These are phyloP conservation scores for Apamea epomidion DNA, from an alignment of 2,888 invertebrate species.

Conservation along the genomic window DNA sequence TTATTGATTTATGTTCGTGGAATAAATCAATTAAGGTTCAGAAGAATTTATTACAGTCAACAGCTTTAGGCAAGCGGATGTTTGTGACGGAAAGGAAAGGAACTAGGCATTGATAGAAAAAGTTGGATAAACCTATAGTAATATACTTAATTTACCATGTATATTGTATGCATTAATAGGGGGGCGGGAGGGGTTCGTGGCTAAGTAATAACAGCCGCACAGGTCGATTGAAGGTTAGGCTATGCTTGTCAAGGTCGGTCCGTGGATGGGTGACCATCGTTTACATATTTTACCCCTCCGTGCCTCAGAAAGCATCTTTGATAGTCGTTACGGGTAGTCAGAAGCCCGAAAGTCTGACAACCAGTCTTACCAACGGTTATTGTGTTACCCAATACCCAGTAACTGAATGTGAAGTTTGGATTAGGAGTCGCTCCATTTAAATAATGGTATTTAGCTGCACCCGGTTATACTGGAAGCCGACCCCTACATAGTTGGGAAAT, in stretches of 20 bases:
- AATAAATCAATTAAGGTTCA: conserved; percentile 37
- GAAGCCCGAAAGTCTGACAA: not conserved
- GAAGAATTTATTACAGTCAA: conserved; percentile 45
- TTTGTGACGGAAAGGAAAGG: not conserved
- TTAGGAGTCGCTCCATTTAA: not conserved
- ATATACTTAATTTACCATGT: not conserved
- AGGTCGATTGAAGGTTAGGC: not conserved
- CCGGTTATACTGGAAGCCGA: not conserved
- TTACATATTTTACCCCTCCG: not conserved
- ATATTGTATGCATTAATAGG: not conserved
- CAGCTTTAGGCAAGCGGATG: conserved; percentile 9
- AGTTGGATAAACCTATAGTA: not conserved
- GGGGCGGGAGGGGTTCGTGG: not conserved
- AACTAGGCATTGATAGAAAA: not conserved
- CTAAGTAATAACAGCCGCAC: not conserved
- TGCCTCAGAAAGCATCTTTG: not conserved
- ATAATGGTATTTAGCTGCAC: not conserved
- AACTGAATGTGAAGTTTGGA: not conserved
- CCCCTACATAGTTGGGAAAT: no score
- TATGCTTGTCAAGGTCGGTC: not conserved
- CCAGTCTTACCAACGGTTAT: not conserved
- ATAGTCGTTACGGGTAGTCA: not conserved
- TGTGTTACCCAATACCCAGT: not conserved
- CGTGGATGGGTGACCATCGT: not conserved
- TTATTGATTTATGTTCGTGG: conserved; percentile 48